Base-by-base conservation (phyloP, 2,888 invertebrate genomes). In the Entomobrya multifasciata region DNA sequence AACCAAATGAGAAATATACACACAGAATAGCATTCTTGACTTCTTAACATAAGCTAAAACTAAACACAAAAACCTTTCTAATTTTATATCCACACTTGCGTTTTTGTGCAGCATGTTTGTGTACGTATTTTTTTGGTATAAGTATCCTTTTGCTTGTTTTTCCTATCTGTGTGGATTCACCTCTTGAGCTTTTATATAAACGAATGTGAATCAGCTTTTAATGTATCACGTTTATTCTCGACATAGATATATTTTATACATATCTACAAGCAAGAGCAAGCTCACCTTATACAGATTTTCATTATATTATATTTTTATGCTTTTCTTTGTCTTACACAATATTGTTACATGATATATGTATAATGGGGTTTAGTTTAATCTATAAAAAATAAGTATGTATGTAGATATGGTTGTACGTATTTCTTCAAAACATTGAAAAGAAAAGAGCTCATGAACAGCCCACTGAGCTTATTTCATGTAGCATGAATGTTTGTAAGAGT, bases 401-500 rank as follows among this genome's bases (percentile, higher is more conserved):
- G 36, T 57, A 57, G 57, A 15, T 57, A 57, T 65, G 65, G 11
- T 74, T 55, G 55, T 55, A 74, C 17, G 44, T 60, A 72, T 72
- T 60, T 72, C 44, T 74, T 49, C 62, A 74, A 47, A 47, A 55
- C 67, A 55, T 49, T 22, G 22, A 52, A 36, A 15, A 41, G 36
- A 77, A 41, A 36, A 79, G 62, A 79, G 52, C 74, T 86, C 86
- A 74, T 79, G 86, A 72, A 86, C 72, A 85, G 22, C 60, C 22
- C 36, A 86, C 47, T 72, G 79, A 86, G 86, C 85, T 85, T 60
- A 79, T 74, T 86, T 78, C 72, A n/a, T 78, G 22, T n/a, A 70
- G 17, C 47, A 70, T 13, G 47, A 70, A 70, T 57, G 70, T 30
- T 25, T 70, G n/a, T n/a, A n/a, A n/a, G n/a, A n/a, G n/a, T n/a